These are phyloP conservation scores for Chymomyza costata DNA, from an alignment of 1,140 invertebrate species.

Conservation along the genomic window DNA sequence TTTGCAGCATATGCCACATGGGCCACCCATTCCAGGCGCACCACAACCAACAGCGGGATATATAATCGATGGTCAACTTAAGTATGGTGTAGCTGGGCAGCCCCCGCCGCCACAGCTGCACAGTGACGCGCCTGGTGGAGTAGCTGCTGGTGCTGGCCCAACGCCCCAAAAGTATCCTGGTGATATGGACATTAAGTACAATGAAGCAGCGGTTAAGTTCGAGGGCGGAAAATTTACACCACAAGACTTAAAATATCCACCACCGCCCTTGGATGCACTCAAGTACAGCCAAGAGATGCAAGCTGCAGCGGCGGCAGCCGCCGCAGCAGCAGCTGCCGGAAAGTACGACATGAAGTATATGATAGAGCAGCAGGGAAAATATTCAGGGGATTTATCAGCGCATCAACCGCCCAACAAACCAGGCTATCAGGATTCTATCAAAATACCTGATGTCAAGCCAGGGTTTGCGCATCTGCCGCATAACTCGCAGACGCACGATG, in stretches of 20 bases:
- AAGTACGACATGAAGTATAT: constrained; percentile 74
- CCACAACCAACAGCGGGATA: constrained; percentile 50
- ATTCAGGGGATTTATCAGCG: constrained; percentile 46
- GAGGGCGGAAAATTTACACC: constrained; percentile 49
- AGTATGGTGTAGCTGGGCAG: constrained; percentile 51
- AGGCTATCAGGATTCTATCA: constrained; percentile 57
- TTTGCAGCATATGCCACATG: constrained; percentile 46
- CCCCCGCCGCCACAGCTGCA: constrained; percentile 52
- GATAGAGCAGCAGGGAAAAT: constrained; percentile 67
- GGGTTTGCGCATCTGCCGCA: constrained; percentile 57
- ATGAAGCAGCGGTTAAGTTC: constrained; percentile 47
- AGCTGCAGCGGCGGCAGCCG: constrained; percentile 50
- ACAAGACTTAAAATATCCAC: constrained; percentile 69
- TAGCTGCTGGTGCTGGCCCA: constrained; percentile 17
- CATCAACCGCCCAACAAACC: constrained; percentile 40
- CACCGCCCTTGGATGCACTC: constrained; percentile 47
- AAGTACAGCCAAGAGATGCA: constrained; percentile 74
- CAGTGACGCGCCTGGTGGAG: constrained; percentile 40
- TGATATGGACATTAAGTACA: constrained; percentile 68
- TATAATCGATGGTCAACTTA: constrained; percentile 62
- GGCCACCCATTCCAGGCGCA: constrained; percentile 17
- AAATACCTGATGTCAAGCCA: constrained; percentile 66
- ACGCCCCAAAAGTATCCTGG: constrained; percentile 63
- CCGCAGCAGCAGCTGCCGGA: constrained; percentile 49
- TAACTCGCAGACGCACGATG: constrained; percentile 30